Conservation (phyloP, 2,888 invertebrate genomes). For the Drosophila nr. perissopoda region DNA sequence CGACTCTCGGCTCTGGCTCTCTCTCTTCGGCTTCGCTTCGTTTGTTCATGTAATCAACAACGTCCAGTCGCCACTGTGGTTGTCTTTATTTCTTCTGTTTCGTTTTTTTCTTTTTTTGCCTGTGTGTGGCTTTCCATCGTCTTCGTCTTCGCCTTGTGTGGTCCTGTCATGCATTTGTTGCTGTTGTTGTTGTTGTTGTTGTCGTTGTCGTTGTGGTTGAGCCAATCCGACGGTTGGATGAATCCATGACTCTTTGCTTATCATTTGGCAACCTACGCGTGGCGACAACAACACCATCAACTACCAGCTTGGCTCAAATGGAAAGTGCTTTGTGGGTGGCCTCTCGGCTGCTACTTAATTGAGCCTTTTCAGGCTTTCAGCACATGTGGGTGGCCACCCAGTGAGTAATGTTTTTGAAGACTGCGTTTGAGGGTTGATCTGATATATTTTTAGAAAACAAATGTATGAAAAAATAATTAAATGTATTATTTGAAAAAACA, state of each 20-base stretch:
- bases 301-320: constrained; percentile 31
- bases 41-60: constrained; percentile 77
- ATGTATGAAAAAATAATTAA: background rate
- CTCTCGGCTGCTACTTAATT: constrained; percentile 31
- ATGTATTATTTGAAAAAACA: background rate
- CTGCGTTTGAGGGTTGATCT: background rate
- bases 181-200: constrained; percentile 35
- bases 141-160: constrained; percentile 66
- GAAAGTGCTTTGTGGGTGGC: constrained; percentile 69
- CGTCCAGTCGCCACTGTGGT: constrained; percentile 68
- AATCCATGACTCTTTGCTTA: constrained; percentile 76
- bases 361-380: constrained; percentile 27
- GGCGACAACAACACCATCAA: constrained; percentile 61
- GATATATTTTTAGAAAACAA: background rate
- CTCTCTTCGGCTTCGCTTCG: constrained; percentile 53
- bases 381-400: constrained; percentile 32
- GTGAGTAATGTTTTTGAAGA: constrained; percentile 10
- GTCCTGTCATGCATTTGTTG: constrained; percentile 71
- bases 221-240: constrained; percentile 50
- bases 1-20: constrained; percentile 13
- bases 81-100: constrained; percentile 30
- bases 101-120: constrained; percentile 26
- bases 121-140: constrained; percentile 70
- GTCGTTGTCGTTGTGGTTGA: constrained; percentile 39
- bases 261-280: constrained; percentile 77